Evolutionary conservation across 1,140 invertebrate species (phyloP).

Genomic region (Drosophila tropicalis): DNA sequence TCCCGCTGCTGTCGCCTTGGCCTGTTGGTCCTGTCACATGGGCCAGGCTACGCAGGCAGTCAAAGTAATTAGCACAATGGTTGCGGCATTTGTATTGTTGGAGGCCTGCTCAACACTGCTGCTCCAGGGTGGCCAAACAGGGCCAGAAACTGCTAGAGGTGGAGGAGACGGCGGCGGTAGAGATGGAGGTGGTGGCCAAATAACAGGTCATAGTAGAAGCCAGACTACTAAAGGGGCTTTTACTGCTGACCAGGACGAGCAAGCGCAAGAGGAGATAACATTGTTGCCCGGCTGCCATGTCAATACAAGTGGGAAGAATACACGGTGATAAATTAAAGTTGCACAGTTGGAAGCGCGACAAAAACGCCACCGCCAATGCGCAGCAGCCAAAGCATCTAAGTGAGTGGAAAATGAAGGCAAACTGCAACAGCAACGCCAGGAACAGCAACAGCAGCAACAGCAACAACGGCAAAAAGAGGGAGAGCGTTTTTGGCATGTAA

Average conservation of each 20-base stretch:
- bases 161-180: background rate
- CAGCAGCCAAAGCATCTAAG: constrained; percentile 55
- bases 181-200: constrained; percentile 16
- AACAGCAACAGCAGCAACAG: constrained; percentile 7
- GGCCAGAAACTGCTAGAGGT: constrained; percentile 5
- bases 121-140: constrained; percentile 37
- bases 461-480: background rate
- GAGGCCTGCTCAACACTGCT: constrained; percentile 69
- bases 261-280: constrained; percentile 12
- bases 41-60: constrained; percentile 65
- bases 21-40: constrained; percentile 69
- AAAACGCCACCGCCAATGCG: constrained; percentile 70
- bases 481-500: constrained; percentile 36
- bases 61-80: constrained; percentile 82
- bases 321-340: constrained; percentile 76
- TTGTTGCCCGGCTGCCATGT: constrained; percentile 40
- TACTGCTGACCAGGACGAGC: constrained; percentile 32
- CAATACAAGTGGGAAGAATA: constrained; percentile 67
- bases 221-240: constrained; percentile 14
- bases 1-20: constrained; percentile 66
- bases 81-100: constrained; percentile 75
- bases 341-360: constrained; percentile 51
- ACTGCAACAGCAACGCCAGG: constrained; percentile 39
- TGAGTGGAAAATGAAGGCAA: constrained; percentile 34
- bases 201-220: constrained; percentile 30